phyloP scores from a whole-genome alignment of 2,888 invertebrate species.

The Alcis repandata region DNA sequence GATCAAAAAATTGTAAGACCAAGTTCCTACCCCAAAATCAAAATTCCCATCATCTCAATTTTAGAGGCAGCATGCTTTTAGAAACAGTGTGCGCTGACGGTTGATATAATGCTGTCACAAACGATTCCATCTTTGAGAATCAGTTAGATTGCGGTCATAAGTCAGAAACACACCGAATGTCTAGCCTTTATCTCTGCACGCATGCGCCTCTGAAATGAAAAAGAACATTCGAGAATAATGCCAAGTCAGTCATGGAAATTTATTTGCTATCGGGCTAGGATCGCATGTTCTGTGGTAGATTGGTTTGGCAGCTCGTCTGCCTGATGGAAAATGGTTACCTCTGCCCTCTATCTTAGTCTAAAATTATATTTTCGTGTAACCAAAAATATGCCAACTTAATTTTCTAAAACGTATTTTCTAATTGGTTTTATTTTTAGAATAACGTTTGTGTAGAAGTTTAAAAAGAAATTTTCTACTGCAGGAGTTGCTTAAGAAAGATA shows the following conservation, averaged over 20 bases:
- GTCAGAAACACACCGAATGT: slow-evolving; percentile 84
- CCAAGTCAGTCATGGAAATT: slow-evolving; percentile 86
- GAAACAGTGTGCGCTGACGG: slow-evolving; percentile 84
- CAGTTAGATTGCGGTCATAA: slow-evolving; percentile 54
- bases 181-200: slow-evolving; percentile 84
- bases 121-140: slow-evolving; percentile 60
- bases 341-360: slow-evolving; percentile 3
- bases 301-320: slow-evolving; percentile 36
- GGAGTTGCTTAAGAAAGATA: too few relatives aligned
- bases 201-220: slow-evolving; percentile 87
- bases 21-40: slow-evolving; percentile 16
- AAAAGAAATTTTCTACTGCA: too few relatives aligned
- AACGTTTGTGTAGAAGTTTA: too few relatives aligned
- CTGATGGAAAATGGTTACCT: slow-evolving; percentile 19
- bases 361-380: neutral
- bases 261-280: slow-evolving; percentile 68
- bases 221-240: slow-evolving; percentile 84
- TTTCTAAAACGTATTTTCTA: neutral
- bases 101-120: slow-evolving; percentile 62
- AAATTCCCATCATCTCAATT: slow-evolving; percentile 33
- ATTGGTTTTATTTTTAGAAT: neutral
- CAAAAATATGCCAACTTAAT: neutral
- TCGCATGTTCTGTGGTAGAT: slow-evolving; percentile 55
- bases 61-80: slow-evolving; percentile 84
- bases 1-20: slow-evolving; percentile 21